Conservation (phyloP, 2,888 invertebrate species). For the Sceliomorpha sp. region DNA sequence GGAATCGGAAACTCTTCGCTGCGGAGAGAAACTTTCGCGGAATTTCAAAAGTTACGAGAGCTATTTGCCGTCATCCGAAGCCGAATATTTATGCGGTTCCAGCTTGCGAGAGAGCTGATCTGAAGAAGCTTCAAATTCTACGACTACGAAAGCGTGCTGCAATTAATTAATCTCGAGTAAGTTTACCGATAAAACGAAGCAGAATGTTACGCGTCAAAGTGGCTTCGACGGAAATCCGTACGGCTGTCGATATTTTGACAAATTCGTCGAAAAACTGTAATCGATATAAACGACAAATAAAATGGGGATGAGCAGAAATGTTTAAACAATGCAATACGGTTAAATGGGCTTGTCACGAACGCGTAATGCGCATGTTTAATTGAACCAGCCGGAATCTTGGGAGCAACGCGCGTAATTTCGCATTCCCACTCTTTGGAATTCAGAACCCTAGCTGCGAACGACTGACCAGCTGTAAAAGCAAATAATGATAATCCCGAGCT, state of each 20-base stretch:
- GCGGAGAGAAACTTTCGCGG: conserved; percentile 57
- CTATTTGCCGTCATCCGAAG: conserved; percentile 57
- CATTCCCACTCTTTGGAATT: too few species aligned
- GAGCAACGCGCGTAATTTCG: too few species aligned
- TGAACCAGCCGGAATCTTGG: too few species aligned
- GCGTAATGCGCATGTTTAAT: too few species aligned
- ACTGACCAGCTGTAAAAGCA: conserved; percentile 5
- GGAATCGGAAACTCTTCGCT: conserved; percentile 32
- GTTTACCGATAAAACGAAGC: background rate
- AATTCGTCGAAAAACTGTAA: too few species aligned
- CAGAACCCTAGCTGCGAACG: conserved; percentile 4
- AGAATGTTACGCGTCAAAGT: too few species aligned
- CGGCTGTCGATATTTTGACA: too few species aligned
- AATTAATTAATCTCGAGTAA: conserved; percentile 13
- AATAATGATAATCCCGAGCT: conserved; percentile 18
- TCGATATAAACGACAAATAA: too few species aligned
- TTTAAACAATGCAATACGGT: too few species aligned
- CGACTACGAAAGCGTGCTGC: conserved; percentile 11
- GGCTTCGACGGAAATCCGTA: too few species aligned
- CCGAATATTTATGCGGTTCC: conserved; percentile 56
- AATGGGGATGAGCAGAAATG: too few species aligned
- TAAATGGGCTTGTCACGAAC: too few species aligned
- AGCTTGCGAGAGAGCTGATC: conserved; percentile 16
- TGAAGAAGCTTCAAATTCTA: conserved; percentile 1
- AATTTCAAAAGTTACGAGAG: conserved; percentile 63